These are phyloP conservation scores for Caenorhabditis latens DNA, from an alignment of 1,140 invertebrate genomes.

Conservation along the genomic window DNA sequence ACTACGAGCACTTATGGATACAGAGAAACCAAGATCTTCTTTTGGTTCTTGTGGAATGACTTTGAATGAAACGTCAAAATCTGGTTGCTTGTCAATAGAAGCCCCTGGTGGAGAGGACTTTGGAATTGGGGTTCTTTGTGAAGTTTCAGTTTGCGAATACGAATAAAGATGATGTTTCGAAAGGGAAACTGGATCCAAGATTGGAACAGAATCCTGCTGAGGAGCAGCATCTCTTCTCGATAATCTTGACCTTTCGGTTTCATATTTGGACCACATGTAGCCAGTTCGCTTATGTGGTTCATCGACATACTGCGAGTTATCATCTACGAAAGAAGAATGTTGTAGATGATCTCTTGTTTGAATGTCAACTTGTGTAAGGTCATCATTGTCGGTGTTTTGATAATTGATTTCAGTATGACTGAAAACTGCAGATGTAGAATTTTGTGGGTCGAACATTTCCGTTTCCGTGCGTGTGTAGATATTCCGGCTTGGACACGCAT, in stretches of 20 bases:
- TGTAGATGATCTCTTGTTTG: neutral
- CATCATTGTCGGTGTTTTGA: neutral
- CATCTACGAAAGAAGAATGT: neutral
- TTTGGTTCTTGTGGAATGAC: slow-evolving; percentile 14
- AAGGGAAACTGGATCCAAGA: neutral
- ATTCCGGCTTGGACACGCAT: neutral
- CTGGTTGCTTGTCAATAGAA: slow-evolving; percentile 33
- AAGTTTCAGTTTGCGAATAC: slow-evolving; percentile 7
- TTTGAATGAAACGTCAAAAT: slow-evolving; percentile 32
- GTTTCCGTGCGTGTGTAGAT: neutral
- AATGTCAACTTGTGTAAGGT: neutral
- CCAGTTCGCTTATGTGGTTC: neutral
- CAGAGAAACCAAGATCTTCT: slow-evolving; percentile 58
- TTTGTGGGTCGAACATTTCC: neutral
- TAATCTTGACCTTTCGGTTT: neutral
- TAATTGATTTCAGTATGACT: neutral
- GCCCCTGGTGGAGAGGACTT: neutral
- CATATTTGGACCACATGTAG: slow-evolving; percentile 1
- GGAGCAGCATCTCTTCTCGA: neutral
- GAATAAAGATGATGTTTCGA: slow-evolving; percentile 26
- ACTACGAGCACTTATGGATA: slow-evolving; percentile 55
- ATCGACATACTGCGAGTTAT: neutral
- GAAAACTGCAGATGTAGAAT: neutral
- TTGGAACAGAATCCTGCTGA: neutral
- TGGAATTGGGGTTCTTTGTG: neutral